A percentile compares a stretch with the other conserved stretches of the same genome.
Conservation (phyloP, 2,888 invertebrate species). For the Deilephila elpenor region DNA sequence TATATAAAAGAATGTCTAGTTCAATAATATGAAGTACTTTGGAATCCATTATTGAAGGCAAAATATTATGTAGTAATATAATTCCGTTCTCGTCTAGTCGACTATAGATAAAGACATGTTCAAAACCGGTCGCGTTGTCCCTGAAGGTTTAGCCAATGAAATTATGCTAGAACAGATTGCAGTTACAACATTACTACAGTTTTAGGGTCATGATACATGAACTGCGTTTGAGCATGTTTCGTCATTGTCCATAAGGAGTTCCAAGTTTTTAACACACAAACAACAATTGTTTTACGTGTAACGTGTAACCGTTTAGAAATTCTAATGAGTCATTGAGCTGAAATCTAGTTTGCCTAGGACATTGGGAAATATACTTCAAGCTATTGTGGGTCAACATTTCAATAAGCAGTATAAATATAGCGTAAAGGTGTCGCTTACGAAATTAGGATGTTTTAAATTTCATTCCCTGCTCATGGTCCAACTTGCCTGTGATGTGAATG, state of each 20-base stretch:
- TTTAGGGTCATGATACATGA: constrained; percentile 28
- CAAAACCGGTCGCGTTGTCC: constrained; percentile 37
- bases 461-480: not conserved
- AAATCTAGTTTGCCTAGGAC: constrained; percentile 21
- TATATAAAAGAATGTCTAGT: constrained; percentile 1
- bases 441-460: not conserved
- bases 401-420: not conserved
- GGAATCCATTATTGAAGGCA: constrained; percentile 28
- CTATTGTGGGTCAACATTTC: constrained; percentile 18
- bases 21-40: constrained; percentile 22
- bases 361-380: constrained; percentile 16
- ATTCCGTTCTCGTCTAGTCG: constrained; percentile 29
- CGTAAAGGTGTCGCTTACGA: not conserved
- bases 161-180: constrained; percentile 33
- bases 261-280: constrained; percentile 9
- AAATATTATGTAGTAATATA: constrained; percentile 29
- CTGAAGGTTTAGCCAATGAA: constrained; percentile 39
- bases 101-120: constrained; percentile 26
- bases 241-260: constrained; percentile 13
- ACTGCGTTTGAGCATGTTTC: constrained; percentile 20
- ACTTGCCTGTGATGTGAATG: too few species aligned
- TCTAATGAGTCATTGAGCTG: constrained; percentile 20
- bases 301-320: constrained; percentile 15
- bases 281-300: constrained; percentile 4
- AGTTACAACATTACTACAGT: constrained; percentile 25